A percentile compares a stretch with the other conserved stretches of the same genome.
These are phyloP conservation scores for Atherinomorus stipes DNA, from an alignment of 2,113 vertebrate species.

Conservation along the genomic window DNA sequence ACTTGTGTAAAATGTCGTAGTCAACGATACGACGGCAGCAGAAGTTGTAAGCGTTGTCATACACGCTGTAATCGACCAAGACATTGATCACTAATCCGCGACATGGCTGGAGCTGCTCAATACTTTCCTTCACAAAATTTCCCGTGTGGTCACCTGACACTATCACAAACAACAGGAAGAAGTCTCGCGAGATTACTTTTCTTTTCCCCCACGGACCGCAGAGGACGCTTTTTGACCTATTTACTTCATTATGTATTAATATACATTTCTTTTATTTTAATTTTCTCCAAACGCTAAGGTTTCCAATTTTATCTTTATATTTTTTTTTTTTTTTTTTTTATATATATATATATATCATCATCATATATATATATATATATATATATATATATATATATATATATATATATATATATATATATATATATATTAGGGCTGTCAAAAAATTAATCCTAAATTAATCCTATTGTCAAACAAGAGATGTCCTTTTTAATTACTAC, in stretches of 20 bases:
- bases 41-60: not conserved
- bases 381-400: too few relatives aligned
- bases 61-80: slow-evolving; percentile 14
- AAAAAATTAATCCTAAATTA: too few relatives aligned
- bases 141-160: slow-evolving; percentile 68
- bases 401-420: too few relatives aligned
- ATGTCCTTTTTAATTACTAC: too few relatives aligned
- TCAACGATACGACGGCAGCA: not conserved
- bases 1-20: not conserved
- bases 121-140: slow-evolving; percentile 57
- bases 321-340: not conserved
- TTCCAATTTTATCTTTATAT: not conserved
- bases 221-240: not conserved
- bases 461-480: too few relatives aligned
- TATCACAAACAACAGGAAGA: not conserved
- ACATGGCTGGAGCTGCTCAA: slow-evolving; percentile 49
- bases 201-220: not conserved
- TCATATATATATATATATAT: too few relatives aligned
- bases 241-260: too few relatives aligned
- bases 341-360: too few relatives aligned
- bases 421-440: too few relatives aligned
- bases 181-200: slow-evolving; percentile 62
- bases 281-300: too few relatives aligned
- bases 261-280: too few relatives aligned
- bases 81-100: slow-evolving; percentile 20